A percentile compares a stretch with the other conserved stretches of the same genome.
Conservation (phyloP, 2,888 invertebrate species). For the Tinea pellionella region DNA sequence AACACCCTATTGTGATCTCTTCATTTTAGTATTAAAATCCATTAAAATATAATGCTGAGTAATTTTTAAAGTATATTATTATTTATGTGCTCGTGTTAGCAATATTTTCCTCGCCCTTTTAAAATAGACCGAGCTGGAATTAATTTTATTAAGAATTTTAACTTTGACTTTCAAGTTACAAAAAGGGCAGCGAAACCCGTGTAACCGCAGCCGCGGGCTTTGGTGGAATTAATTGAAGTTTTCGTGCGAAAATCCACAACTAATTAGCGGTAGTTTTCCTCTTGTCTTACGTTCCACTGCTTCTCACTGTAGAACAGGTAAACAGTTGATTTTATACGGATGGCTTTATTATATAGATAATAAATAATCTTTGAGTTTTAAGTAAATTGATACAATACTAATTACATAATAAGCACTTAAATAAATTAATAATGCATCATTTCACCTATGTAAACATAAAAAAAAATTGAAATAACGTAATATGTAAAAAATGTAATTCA, state of each 20-base stretch:
- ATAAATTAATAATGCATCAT: too few relatives aligned
- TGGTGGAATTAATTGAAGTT: constrained; percentile 55
- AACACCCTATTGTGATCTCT: neutral
- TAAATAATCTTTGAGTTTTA: neutral
- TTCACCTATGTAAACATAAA: too few relatives aligned
- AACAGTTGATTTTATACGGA: neutral
- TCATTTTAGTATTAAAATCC: too few relatives aligned
- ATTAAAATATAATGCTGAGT: too few relatives aligned
- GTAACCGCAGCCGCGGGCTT: constrained; percentile 28
- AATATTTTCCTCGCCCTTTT: too few relatives aligned
- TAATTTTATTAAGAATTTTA: constrained; percentile 13
- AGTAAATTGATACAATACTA: too few relatives aligned
- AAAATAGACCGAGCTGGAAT: neutral
- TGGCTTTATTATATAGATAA: neutral
- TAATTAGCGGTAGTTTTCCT: constrained; percentile 20
- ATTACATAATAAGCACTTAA: too few relatives aligned
- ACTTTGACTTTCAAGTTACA: constrained; percentile 15
- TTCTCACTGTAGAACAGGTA: constrained; percentile 6
- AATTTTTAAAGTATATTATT: too few relatives aligned
- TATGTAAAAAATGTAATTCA: too few relatives aligned
- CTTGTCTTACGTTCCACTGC: neutral
- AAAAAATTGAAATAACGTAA: too few relatives aligned
- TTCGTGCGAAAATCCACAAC: constrained; percentile 48
- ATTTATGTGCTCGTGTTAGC: too few relatives aligned
- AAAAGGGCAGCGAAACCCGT: constrained; percentile 24